Evolutionary conservation across 2,113 vertebrate species (phyloP).

Genomic region (Micromys minutus): DNA sequence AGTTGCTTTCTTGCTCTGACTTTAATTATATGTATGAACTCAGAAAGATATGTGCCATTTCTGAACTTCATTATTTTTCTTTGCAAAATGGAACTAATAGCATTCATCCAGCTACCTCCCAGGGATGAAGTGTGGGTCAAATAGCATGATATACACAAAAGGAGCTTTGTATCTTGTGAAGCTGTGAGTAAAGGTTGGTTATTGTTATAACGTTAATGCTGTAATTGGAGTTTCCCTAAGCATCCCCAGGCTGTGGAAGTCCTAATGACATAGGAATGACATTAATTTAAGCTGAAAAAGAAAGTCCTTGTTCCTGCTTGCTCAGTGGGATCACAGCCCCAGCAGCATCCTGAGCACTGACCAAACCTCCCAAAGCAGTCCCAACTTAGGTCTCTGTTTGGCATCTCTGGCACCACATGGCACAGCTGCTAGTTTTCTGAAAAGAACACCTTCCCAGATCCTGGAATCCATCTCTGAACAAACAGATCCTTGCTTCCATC

Average conservation of each 20-base stretch:
- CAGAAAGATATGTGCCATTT: conserved; percentile 59
- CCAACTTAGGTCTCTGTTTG: neutral
- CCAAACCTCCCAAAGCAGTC: neutral
- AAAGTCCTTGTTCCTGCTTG: neutral
- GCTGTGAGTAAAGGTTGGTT: conserved; percentile 50
- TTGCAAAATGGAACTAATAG: conserved; percentile 52
- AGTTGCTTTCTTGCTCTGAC: neutral
- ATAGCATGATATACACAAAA: conserved; percentile 65
- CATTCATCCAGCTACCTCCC: conserved; percentile 34
- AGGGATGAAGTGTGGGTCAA: conserved; percentile 38
- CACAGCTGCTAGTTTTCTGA: neutral
- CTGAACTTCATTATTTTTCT: conserved; percentile 63
- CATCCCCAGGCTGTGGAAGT: neutral
- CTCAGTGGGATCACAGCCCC: neutral
- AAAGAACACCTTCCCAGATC: neutral
- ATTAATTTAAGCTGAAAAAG: conserved; percentile 28
- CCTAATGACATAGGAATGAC: conserved; percentile 58
- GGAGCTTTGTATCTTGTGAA: conserved; percentile 62
- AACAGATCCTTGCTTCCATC: neutral
- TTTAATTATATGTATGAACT: conserved; percentile 16
- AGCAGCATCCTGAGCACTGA: neutral
- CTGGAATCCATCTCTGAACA: neutral
- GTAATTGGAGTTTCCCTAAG: conserved; percentile 67
- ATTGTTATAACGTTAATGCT: conserved; percentile 54
- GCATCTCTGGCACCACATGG: neutral